Base-by-base conservation (phyloP, 2,888 invertebrate species). In the Mesochorus sp. region DNA sequence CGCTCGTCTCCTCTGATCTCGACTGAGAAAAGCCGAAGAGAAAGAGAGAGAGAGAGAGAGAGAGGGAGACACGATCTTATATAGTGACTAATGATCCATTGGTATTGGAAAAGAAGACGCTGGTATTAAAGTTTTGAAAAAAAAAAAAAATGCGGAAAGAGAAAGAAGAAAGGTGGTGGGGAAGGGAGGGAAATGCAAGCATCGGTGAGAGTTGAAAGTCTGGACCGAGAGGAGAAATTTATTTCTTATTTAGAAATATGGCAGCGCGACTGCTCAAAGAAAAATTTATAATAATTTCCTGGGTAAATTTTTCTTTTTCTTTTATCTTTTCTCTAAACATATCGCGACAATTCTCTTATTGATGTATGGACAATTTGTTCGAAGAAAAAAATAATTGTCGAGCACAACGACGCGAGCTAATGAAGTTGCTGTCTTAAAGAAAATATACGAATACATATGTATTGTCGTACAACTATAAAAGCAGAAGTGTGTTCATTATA, bases 31-130 rank as follows among this genome's bases (percentile, higher is more conserved):
- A 49, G 72, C 76, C 75, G 61, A 72, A 1, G 55, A 42, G 10
- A 37, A 34, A 31, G 53, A 39, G 62, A 81, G 82, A 83, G 85
- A 85, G 12, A 2, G 61, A 42, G 19, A 31, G 42, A 42, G 55
- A 47, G 68, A 81, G 83, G 82, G 84, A 85, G 84, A 81, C 79
- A 70, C 80, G 77, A 75, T n/a, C n/a, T n/a, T n/a, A n/a, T 80
- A 82, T 78, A 83, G 81, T 89, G 89, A 89, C 88, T 89, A 88
- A 89, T 89, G 89, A 87, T 86, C 74, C 79, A 57, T 44, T 71
- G 76, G 67, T 51, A 55, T 76, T 37, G 28, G 28, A 64, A 76
- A 51, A 37, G 39, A 53, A 62, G 73, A 75, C 61, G 74, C 71
- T 71, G 70, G 37, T 49, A 57, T 42, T 31, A 64, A 73, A 59